These are phyloP conservation scores for Boleophthalmus pectinirostris DNA, from an alignment of 2,113 vertebrate species.

Conservation along the genomic window DNA sequence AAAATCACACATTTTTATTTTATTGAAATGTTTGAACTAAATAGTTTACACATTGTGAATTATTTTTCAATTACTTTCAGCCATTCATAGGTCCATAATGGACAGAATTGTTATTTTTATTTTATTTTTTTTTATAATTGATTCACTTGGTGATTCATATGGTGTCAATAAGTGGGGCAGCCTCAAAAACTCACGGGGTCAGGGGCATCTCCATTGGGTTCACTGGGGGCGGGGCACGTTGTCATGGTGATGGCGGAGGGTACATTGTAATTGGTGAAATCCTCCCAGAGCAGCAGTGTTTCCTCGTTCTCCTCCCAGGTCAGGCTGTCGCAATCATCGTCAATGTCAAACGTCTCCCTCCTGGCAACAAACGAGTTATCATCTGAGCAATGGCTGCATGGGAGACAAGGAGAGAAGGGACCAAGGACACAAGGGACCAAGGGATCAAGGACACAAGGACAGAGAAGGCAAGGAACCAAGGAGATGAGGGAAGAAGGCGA, in stretches of 20 bases:
- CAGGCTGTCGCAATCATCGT: conserved; percentile 95
- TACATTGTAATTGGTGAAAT: conserved; percentile 94
- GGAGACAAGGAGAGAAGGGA: conserved; percentile 28
- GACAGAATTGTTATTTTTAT: too few species aligned
- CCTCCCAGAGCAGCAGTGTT: conserved; percentile 94
- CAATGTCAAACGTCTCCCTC: conserved; percentile 92
- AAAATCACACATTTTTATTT: too few species aligned
- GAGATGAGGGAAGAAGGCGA: not conserved
- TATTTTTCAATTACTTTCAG: too few species aligned
- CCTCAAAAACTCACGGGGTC: conserved; percentile 68
- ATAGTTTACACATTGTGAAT: too few species aligned
- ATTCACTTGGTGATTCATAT: too few species aligned
- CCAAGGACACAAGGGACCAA: not conserved
- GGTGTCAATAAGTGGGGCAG: too few species aligned
- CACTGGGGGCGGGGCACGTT: conserved; percentile 16
- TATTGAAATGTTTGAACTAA: too few species aligned
- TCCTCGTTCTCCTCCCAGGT: conserved; percentile 98
- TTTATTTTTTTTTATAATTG: too few species aligned
- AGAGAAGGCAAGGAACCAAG: conserved; percentile 1
- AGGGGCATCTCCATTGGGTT: conserved; percentile 76
- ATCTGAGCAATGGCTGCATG: conserved; percentile 75
- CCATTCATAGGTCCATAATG: too few species aligned
- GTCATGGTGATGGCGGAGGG: conserved; percentile 54
- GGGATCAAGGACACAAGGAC: conserved; percentile 14
- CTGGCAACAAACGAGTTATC: conserved; percentile 78